Evolutionary conservation across 2,888 invertebrate species (phyloP).

Genomic region (Coremacera marginata): DNA sequence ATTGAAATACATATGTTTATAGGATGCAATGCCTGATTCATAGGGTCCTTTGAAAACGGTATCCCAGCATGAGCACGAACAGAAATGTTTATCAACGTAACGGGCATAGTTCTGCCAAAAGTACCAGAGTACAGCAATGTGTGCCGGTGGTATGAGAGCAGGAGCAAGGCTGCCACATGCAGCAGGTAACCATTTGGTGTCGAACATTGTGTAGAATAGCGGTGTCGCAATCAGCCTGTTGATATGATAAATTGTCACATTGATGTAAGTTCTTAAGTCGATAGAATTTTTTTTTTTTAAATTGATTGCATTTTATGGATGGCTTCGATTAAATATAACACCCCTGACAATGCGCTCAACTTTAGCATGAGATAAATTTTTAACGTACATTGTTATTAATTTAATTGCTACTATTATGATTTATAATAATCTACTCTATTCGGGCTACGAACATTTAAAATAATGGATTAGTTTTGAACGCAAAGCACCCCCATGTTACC

Average conservation of each 20-base stretch:
- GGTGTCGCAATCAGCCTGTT: neutral
- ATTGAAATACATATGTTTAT: constrained; percentile 80
- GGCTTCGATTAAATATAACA: no score
- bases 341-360: no score
- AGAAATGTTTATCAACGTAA: constrained; percentile 75
- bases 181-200: constrained; percentile 67
- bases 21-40: constrained; percentile 77
- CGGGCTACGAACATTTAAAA: no score
- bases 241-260: neutral
- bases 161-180: constrained; percentile 69
- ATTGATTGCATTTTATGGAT: neutral
- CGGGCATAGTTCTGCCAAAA: constrained; percentile 79
- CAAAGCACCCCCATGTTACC: no score
- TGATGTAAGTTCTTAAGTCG: neutral
- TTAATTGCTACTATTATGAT: no score
- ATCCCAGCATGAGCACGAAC: constrained; percentile 82
- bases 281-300: neutral
- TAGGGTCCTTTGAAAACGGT: constrained; percentile 82
- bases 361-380: no score
- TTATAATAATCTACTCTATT: no score
- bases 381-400: no score
- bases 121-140: constrained; percentile 74
- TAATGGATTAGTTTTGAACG: no score
- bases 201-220: constrained; percentile 57
- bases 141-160: constrained; percentile 74